phyloP scores from a whole-genome alignment of 2,113 vertebrate genomes.

The Salminus brasiliensis region DNA sequence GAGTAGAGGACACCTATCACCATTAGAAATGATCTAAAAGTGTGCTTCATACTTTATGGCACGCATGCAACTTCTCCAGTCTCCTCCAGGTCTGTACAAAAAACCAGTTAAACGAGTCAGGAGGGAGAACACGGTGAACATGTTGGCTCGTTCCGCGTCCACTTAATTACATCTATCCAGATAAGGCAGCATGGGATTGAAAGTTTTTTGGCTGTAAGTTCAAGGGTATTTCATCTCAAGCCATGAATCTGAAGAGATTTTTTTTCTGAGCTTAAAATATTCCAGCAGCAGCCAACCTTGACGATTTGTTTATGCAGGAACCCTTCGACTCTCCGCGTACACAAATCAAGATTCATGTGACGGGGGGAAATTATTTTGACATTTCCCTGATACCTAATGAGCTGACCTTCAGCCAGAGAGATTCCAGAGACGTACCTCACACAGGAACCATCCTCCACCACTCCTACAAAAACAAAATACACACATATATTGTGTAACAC shows the following conservation, averaged over 20 bases:
- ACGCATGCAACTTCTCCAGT: neutral
- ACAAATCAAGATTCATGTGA: slow-evolving; percentile 15
- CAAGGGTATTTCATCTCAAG: neutral
- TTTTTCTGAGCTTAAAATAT: neutral
- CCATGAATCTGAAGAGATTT: neutral
- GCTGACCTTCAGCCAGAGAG: slow-evolving; percentile 35
- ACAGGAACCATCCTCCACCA: neutral
- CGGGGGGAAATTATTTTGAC: slow-evolving; percentile 22
- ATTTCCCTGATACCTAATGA: slow-evolving; percentile 41
- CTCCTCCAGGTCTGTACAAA: too few relatives aligned
- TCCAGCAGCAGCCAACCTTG: slow-evolving; percentile 16
- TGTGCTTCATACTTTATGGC: neutral
- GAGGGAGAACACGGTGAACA: neutral
- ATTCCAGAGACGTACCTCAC: slow-evolving; percentile 10
- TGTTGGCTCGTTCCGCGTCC: neutral
- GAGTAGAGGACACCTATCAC: neutral
- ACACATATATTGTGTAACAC: neutral
- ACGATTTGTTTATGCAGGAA: slow-evolving; percentile 25
- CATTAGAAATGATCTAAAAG: neutral
- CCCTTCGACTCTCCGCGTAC: slow-evolving; percentile 10
- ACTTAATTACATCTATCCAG: neutral
- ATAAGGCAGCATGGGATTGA: neutral
- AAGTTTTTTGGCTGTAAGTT: neutral
- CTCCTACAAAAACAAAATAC: neutral
- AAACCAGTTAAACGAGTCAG: neutral